Evolutionary conservation across 2,113 vertebrate species (phyloP), one percentile per base, ranked within the genome.

Genomic region (Callipepla squamata): DNA sequence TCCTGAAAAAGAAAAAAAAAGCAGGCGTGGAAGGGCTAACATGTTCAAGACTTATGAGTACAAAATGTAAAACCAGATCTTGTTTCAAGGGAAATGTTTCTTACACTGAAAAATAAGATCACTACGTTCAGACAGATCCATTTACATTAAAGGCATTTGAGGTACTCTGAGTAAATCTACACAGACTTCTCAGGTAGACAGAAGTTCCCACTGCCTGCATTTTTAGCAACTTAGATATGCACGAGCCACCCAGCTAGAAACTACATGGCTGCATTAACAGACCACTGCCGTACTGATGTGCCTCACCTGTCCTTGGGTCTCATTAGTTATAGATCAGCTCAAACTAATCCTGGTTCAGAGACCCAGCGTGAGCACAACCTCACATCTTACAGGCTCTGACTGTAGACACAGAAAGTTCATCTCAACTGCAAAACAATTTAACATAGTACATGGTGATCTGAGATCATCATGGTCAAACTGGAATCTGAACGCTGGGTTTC

Each of bases 391-490:
- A 63, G 48, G n/a, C 28, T 45, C 26, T 44, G 32, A n/a, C 2
- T 0, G 21, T 3, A 69, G 42, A 57, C 34, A 36, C 30, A 18
- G 44, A n/a, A 70, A 61, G 47, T 28, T 73, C 45, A 28, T 18
- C 69, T 44, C 78, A 75, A 25, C 4, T 58, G 50, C 66, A 78
- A n/a, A 90, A 58, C 32, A 36, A 55, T 44, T 5, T 30, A 36
- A 85, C 26, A 26, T 1, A 19, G 47, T n/a, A 61, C 19, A 15
- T 0, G 0, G 51, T 10, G 7, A 23, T 67, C 6, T 16, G 55
- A 36, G 13, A 80, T 38, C 44, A 83, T 28, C 16, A 12, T 0
- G 12, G 40, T n/a, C 88, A 61, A 83, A 55, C 63, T 45, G 42
- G 51, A 70, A 74, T 23, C 44, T 9, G 47, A 75, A 79, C 3